Evolutionary conservation across 2,888 invertebrate genomes (phyloP).

Genomic region (Pardosa pseudoannulata): DNA sequence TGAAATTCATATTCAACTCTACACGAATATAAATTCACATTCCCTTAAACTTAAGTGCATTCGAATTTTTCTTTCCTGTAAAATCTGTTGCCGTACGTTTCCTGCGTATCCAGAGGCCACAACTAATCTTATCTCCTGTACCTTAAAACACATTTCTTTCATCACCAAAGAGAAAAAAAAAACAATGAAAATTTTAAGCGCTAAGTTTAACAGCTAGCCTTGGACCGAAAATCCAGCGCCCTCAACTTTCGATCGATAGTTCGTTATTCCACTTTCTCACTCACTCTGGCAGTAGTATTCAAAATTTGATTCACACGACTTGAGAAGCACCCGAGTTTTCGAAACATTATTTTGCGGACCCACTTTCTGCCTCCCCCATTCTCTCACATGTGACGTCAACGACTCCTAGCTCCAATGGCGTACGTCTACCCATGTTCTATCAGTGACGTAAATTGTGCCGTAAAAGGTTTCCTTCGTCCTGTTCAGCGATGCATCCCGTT

Average conservation of each 20-base stretch:
- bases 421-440: not conserved
- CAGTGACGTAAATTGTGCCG: slow-evolving; percentile 25
- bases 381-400: slow-evolving; percentile 21
- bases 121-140: too few relatives aligned
- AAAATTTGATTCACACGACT: slow-evolving; percentile 2
- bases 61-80: too few relatives aligned
- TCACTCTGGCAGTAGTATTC: not conserved
- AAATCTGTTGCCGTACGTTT: too few relatives aligned
- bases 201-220: not conserved
- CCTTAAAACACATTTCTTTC: too few relatives aligned
- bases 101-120: too few relatives aligned
- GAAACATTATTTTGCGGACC: not conserved
- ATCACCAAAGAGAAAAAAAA: too few relatives aligned
- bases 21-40: too few relatives aligned
- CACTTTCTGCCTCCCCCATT: not conserved
- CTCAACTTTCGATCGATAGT: not conserved
- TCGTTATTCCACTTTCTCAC: not conserved
- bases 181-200: not conserved
- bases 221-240: not conserved
- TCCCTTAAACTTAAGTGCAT: too few relatives aligned
- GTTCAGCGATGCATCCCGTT: not conserved
- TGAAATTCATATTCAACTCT: too few relatives aligned
- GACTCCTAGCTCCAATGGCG: not conserved
- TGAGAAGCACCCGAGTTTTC: not conserved
- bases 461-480: slow-evolving; percentile 27